A percentile compares a stretch with the other conserved stretches of the same genome.
phyloP scores from a whole-genome alignment of 2,113 vertebrate genomes.

The Ceyx cyanopectus region DNA sequence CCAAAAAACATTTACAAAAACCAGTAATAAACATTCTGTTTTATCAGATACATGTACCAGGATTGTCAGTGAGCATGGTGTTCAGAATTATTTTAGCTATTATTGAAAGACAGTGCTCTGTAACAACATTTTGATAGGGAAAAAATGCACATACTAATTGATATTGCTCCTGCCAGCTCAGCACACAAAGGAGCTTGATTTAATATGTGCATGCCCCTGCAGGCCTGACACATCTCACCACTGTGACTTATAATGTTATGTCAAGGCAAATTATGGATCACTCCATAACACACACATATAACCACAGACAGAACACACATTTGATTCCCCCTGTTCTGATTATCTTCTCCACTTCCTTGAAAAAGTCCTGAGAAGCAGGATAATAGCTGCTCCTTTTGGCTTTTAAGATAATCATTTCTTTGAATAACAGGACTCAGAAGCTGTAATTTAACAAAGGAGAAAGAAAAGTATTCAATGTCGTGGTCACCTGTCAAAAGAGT shows the following conservation, averaged over 20 bases:
- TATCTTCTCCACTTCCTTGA: conserved; percentile 71
- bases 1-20: not conserved
- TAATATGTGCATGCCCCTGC: not conserved
- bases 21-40: not conserved
- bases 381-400: conserved; percentile 84
- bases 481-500: not conserved
- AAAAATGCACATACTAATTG: not conserved
- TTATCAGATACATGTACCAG: not conserved
- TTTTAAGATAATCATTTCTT: conserved; percentile 81
- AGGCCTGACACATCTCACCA: not conserved
- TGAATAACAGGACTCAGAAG: conserved; percentile 78
- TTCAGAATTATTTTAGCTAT: not conserved
- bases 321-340: conserved; percentile 52
- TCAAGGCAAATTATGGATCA: not conserved
- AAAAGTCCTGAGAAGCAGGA: conserved; percentile 76
- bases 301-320: not conserved
- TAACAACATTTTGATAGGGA: not conserved
- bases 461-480: not conserved
- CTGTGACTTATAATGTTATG: not conserved
- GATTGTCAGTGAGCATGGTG: not conserved
- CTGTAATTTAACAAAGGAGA: conserved; percentile 51
- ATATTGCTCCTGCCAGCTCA: not conserved
- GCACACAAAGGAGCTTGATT: not conserved
- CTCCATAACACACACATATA: not conserved
- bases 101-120: not conserved